Percentiles rank a stretch among this genome's conserved stretches.
phyloP scores from a whole-genome alignment of 2,888 invertebrate genomes.

The Phyllotreta striolata region DNA sequence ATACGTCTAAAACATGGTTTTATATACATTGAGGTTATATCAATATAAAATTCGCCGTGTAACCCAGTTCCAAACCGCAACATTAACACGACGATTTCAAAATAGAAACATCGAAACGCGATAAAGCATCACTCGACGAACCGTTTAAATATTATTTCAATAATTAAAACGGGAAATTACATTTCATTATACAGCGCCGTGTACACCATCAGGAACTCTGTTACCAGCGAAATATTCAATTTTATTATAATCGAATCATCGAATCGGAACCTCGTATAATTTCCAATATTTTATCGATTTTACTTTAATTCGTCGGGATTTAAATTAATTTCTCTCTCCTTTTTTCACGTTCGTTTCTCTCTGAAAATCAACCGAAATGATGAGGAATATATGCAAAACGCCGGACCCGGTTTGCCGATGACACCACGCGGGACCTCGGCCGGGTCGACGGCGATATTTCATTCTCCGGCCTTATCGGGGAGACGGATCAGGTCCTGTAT shows the following conservation, averaged over 20 bases:
- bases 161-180: too few species aligned
- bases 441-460: constrained; percentile 20
- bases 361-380: too few species aligned
- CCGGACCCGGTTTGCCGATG: not conserved
- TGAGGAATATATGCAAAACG: not conserved
- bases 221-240: not conserved
- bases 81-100: too few species aligned
- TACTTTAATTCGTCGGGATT: constrained; percentile 5
- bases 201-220: too few species aligned
- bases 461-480: constrained; percentile 17
- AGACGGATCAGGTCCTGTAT: constrained; percentile 20
- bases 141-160: too few species aligned
- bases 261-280: not conserved
- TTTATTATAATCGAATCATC: not conserved
- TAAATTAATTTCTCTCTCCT: constrained; percentile 7
- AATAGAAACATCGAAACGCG: too few species aligned
- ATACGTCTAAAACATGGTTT: too few species aligned
- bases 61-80: too few species aligned
- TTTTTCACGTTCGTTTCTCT: not conserved
- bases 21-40: too few species aligned
- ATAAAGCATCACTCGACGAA: too few species aligned
- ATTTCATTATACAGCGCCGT: too few species aligned
- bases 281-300: constrained; percentile 4
- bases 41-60: too few species aligned
- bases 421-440: constrained; percentile 5